A percentile compares a stretch with the other conserved stretches of the same genome.
phyloP scores from a whole-genome alignment of 2,797 vertebrate genomes.

The Sarcophilus harrisii region DNA sequence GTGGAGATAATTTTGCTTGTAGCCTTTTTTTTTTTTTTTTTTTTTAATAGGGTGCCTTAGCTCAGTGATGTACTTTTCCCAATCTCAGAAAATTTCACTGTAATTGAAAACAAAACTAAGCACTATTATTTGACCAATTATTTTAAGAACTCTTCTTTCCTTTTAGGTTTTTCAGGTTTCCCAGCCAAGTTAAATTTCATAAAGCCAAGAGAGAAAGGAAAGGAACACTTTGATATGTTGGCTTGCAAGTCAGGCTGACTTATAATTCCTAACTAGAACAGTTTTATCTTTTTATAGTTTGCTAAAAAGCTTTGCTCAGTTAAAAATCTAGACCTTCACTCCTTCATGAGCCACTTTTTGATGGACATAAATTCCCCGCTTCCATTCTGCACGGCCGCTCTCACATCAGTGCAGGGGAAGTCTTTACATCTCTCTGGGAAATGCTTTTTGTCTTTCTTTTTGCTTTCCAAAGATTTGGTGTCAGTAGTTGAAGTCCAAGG shows the following conservation, averaged over 20 bases:
- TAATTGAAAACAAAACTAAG: conserved; percentile 37
- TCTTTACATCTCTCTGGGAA: conserved; percentile 26
- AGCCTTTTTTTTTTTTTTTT: conserved; percentile 24
- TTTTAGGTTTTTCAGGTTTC: conserved; percentile 38
- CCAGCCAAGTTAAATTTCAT: conserved; percentile 46
- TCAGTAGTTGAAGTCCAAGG: conserved; percentile 1
- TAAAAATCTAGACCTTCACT: not conserved
- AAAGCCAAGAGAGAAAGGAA: conserved; percentile 42
- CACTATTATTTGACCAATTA: not conserved
- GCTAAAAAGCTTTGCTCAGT: conserved; percentile 32
- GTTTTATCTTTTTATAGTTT: conserved; percentile 28
- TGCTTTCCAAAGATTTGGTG: conserved; percentile 36
- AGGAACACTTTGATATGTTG: conserved; percentile 7
- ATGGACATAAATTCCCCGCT: not conserved
- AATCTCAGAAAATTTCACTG: conserved; percentile 39
- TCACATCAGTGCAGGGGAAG: conserved; percentile 2
- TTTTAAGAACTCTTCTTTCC: conserved; percentile 32
- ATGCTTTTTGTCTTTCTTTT: conserved; percentile 26
- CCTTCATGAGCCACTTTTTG: conserved; percentile 29
- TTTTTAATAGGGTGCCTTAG: not conserved
- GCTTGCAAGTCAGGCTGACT: conserved; percentile 21
- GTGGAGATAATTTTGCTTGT: not conserved
- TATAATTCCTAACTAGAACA: conserved; percentile 24
- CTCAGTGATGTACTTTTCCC: conserved; percentile 21
- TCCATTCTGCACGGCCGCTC: not conserved